phyloP scores from a whole-genome alignment of 37 sponge, comb jelly and placozoan genomes.

The Eunapius fragilis region DNA sequence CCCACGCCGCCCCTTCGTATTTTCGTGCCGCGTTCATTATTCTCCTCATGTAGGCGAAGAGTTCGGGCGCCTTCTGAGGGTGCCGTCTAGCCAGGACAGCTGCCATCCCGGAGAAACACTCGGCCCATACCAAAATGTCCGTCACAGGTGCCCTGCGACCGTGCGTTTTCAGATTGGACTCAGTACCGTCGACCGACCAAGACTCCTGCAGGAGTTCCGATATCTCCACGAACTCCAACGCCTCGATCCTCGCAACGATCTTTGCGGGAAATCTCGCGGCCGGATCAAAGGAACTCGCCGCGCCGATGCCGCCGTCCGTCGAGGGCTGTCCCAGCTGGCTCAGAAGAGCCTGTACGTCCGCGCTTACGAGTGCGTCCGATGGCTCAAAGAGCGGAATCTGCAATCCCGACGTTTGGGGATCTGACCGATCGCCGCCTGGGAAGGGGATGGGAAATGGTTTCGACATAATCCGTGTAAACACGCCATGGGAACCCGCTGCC shows the following conservation, averaged over 20 bases:
- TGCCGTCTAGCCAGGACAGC: slow-evolving; percentile 10
- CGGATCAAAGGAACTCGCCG: background rate
- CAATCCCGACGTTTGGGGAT: too few relatives aligned
- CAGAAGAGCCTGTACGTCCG: too few relatives aligned
- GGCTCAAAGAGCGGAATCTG: too few relatives aligned
- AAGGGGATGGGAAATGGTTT: too few relatives aligned
- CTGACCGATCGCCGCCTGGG: too few relatives aligned
- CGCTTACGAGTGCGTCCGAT: too few relatives aligned
- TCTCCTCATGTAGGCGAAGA: slow-evolving; percentile 11
- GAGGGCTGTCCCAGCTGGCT: too few relatives aligned
- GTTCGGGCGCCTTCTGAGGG: slow-evolving; percentile 7
- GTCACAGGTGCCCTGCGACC: background rate
- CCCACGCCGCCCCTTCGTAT: slow-evolving; percentile 5
- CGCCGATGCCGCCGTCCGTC: too few relatives aligned
- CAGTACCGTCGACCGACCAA: background rate
- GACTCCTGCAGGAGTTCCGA: background rate
- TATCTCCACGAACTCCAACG: background rate
- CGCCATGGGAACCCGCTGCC: too few relatives aligned
- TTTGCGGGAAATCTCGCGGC: background rate
- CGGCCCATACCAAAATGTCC: slow-evolving; percentile 29
- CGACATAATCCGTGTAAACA: too few relatives aligned
- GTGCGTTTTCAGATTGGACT: background rate
- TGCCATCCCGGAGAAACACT: slow-evolving; percentile 27
- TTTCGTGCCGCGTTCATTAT: background rate
- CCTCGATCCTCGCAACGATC: background rate